Percentiles rank a stretch among this genome's conserved stretches.
Evolutionary conservation across 2,113 vertebrate species (phyloP).

Genomic region (Eleginops maclovinus): DNA sequence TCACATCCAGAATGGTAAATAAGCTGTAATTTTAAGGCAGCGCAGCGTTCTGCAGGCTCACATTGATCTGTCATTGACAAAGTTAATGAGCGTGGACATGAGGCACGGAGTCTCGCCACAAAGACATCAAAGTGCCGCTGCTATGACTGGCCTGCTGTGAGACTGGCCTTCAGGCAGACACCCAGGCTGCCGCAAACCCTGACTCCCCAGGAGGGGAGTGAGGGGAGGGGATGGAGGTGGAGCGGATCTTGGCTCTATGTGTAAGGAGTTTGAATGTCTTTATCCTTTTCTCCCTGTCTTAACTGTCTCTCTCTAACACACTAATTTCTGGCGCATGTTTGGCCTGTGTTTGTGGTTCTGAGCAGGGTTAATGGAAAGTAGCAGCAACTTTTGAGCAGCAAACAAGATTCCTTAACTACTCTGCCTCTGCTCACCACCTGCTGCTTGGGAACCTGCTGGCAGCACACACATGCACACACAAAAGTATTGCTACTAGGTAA

Average conservation of each 20-base stretch:
- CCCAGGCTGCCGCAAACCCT: constrained; percentile 61
- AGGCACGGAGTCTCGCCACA: constrained; percentile 72
- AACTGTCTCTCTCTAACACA: constrained; percentile 19
- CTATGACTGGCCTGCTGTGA: constrained; percentile 71
- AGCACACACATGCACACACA: constrained; percentile 34
- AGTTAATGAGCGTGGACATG: constrained; percentile 82
- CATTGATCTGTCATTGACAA: constrained; percentile 79
- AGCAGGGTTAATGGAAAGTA: constrained; percentile 38
- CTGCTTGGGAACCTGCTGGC: constrained; percentile 71
- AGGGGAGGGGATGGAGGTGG: constrained; percentile 17
- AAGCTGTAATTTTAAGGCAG: constrained; percentile 67
- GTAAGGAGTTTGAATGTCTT: constrained; percentile 46
- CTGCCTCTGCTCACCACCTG: constrained; percentile 49
- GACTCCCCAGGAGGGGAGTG: constrained; percentile 48
- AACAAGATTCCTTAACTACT: constrained; percentile 53
- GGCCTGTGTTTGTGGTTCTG: constrained; percentile 34
- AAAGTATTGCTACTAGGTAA: constrained; percentile 80
- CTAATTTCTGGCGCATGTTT: constrained; percentile 20
- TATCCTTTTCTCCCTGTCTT: constrained; percentile 37
- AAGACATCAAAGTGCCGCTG: constrained; percentile 80
- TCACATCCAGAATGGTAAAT: constrained; percentile 53
- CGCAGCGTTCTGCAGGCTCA: constrained; percentile 48
- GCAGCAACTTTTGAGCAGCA: constrained; percentile 45
- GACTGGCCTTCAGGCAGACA: constrained; percentile 76
- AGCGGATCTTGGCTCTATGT: constrained; percentile 57